Conservation (phyloP, 1,140 invertebrate species). For the Bursaphelenchus mucronatus region DNA sequence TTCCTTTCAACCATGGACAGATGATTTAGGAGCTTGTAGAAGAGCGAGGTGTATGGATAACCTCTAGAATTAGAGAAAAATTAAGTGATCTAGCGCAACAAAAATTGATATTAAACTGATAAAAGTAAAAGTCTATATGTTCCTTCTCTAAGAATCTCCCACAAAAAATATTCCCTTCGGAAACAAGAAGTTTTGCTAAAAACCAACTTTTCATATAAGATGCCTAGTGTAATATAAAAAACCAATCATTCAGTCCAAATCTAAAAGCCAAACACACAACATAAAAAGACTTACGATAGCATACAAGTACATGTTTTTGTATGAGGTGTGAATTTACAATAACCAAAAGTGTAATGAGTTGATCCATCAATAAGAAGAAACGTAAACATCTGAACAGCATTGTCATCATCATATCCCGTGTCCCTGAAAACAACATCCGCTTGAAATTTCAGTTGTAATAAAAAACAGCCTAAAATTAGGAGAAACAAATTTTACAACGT, state of each 20-base stretch:
- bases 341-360: slow-evolving; percentile 8
- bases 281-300: slow-evolving; percentile 10
- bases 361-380: slow-evolving; percentile 14
- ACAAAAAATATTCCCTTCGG: slow-evolving; percentile 2
- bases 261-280: too few relatives aligned
- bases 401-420: background rate
- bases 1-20: background rate
- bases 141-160: too few relatives aligned
- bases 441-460: background rate
- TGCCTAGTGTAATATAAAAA: too few relatives aligned
- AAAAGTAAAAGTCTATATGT: too few relatives aligned
- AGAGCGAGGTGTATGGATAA: slow-evolving; percentile 7
- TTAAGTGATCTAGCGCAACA: too few relatives aligned
- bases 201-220: too few relatives aligned
- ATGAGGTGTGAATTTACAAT: slow-evolving; percentile 9
- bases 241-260: too few relatives aligned
- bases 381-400: slow-evolving; percentile 12
- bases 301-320: slow-evolving; percentile 15
- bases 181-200: background rate
- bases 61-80: background rate
- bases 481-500: background rate
- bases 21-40: slow-evolving; percentile 19
- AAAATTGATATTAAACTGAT: too few relatives aligned
- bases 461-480: slow-evolving; percentile 5
- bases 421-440: too few relatives aligned